Evolutionary conservation across 2,113 vertebrate genomes (phyloP), one percentile per base, ranked within the genome.

Genomic region (Elaphurus davidianus): DNA sequence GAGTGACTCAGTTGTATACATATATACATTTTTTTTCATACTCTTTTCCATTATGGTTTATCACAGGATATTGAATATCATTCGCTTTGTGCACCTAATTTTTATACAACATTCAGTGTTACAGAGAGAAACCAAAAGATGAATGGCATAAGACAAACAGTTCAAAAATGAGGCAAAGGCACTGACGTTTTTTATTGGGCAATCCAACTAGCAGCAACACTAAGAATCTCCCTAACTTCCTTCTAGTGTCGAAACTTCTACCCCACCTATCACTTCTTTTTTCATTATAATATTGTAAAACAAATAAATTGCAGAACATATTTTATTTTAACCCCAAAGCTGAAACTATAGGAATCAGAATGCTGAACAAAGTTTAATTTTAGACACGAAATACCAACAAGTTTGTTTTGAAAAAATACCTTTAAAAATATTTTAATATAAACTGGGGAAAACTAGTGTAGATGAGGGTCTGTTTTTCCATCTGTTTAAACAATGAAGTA

Each of bases 311-410:
- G 59, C 86, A 88, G 52, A 95, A 40, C 81, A 36, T 17, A 55
- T 87, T 97, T 94, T 62, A 93, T 60, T 95, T 87, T 94, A 93
- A 90, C 36, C 19, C 43, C 25, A 90, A 93, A 43, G 33, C 17
- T 36, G 78, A 74, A 83, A 71, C 19, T 3, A 62, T 2, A 84
- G 27, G 28, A 64, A n/a, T 30, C 25, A 62, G 21, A 88, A 30
- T 64, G 74, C 78, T 95, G 79, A 76, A 47, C 45, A 86, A 91
- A 21, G 33, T 55, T 94, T 94, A 33, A 83, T 87, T 87, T 85
- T 27, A 92, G 67, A 67, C 2, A 40, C 19, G 78, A 88, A 85
- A 47, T 93, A 88, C 85, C 87, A 92, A 54, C 50, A 6, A 12
- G 67, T 89, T 47, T 50, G 21, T 87, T 67, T 74, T 47, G 78